Evolutionary conservation across 92 coral and sea anemone species (phyloP).

Genomic region (Porites rus): DNA sequence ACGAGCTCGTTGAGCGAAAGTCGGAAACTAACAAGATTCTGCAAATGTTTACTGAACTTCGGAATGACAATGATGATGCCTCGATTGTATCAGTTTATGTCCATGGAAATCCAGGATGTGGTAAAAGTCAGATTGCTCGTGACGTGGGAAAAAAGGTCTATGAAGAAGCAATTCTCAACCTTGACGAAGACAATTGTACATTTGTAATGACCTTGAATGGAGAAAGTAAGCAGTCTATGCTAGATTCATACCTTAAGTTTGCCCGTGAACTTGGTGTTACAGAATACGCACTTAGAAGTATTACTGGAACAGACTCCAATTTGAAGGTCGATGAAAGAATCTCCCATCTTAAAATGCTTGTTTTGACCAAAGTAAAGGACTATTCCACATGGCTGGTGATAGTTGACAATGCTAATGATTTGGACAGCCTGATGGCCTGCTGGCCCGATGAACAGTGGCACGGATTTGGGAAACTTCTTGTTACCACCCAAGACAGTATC

Average conservation of each 20-base stretch:
- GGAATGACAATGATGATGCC: too few species aligned
- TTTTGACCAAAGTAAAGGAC: too few species aligned
- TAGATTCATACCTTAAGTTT: constrained; percentile 46
- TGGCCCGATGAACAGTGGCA: too few species aligned
- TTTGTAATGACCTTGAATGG: constrained; percentile 64
- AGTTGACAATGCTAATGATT: too few species aligned
- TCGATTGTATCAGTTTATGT: constrained; percentile 29
- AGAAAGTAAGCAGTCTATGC: constrained; percentile 33
- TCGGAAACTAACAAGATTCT: too few species aligned
- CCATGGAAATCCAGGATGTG: constrained; percentile 63
- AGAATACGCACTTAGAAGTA: constrained; percentile 29
- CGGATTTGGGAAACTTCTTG: too few species aligned
- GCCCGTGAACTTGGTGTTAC: constrained; percentile 36
- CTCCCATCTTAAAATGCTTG: constrained; percentile 21
- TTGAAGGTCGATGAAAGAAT: constrained; percentile 1
- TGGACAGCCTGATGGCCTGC: too few species aligned
- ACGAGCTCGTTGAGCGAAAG: constrained; percentile 15
- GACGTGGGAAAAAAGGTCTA: constrained; percentile 15
- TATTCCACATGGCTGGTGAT: too few species aligned
- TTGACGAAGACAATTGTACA: too few species aligned
- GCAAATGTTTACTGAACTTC: too few species aligned
- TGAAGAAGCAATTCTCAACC: too few species aligned
- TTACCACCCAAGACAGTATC: too few species aligned
- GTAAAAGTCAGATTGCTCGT: constrained; percentile 45
- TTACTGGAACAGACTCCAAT: constrained; percentile 19